phyloP scores from a whole-genome alignment of 1,140 invertebrate species.

The Leptoteleia sp. region DNA sequence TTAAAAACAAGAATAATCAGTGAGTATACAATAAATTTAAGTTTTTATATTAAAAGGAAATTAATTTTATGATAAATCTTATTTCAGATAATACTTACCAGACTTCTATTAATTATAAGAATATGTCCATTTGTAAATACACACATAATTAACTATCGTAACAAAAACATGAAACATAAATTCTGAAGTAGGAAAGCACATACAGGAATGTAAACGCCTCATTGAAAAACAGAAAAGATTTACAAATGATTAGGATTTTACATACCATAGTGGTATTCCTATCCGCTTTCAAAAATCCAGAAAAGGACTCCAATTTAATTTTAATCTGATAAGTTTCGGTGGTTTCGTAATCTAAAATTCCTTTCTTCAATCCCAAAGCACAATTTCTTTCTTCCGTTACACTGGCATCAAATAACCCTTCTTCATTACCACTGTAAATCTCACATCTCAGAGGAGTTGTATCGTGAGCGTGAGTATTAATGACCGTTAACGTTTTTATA shows the following conservation, averaged over 20 bases:
- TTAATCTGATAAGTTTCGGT: constrained; percentile 88
- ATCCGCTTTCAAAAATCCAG: constrained; percentile 88
- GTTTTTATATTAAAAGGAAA: too few species aligned
- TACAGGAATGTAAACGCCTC: too few species aligned
- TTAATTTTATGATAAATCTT: too few species aligned
- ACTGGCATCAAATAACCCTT: constrained; percentile 86
- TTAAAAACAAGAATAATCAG: too few species aligned
- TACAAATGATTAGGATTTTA: neutral
- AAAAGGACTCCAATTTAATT: constrained; percentile 87
- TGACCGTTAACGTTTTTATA: constrained; percentile 87
- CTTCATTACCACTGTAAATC: constrained; percentile 86
- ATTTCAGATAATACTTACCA: too few species aligned
- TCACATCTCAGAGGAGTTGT: constrained; percentile 88
- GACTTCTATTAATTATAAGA: too few species aligned
- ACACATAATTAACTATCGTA: too few species aligned
- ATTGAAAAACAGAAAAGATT: too few species aligned
- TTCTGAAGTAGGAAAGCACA: too few species aligned
- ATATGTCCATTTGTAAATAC: too few species aligned
- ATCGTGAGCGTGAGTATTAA: constrained; percentile 86
- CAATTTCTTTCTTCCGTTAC: constrained; percentile 90
- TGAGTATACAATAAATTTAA: too few species aligned
- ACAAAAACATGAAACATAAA: too few species aligned
- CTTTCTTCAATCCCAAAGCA: constrained; percentile 86
- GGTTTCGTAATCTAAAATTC: constrained; percentile 88
- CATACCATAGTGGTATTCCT: constrained; percentile 85